These are phyloP conservation scores for Gerosis bhagava DNA, from an alignment of 2,888 invertebrate genomes.

Conservation along the genomic window DNA sequence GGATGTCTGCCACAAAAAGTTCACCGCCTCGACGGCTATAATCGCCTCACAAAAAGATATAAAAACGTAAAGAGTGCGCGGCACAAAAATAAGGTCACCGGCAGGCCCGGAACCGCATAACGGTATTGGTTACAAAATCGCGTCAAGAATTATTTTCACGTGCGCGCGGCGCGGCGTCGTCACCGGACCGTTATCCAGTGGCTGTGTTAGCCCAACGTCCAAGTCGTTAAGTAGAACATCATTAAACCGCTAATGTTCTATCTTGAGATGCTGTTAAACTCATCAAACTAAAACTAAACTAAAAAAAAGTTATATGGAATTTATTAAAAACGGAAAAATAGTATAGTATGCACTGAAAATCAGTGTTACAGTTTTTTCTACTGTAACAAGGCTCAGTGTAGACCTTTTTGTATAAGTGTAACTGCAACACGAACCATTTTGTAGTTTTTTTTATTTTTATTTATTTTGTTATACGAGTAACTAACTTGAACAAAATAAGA, in stretches of 20 bases:
- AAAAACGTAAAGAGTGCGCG: constrained; percentile 72
- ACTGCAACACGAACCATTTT: too few relatives aligned
- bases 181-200: constrained; percentile 67
- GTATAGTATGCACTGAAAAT: too few relatives aligned
- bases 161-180: constrained; percentile 59
- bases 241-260: constrained; percentile 39
- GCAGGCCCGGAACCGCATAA: constrained; percentile 77
- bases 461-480: too few relatives aligned
- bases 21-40: constrained; percentile 6
- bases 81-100: constrained; percentile 75
- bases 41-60: constrained; percentile 56
- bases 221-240: constrained; percentile 60
- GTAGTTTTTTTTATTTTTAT: too few relatives aligned
- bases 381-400: too few relatives aligned
- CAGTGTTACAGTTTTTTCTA: too few relatives aligned
- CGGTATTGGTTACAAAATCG: constrained; percentile 80
- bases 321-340: too few relatives aligned
- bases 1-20: constrained; percentile 19
- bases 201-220: constrained; percentile 49
- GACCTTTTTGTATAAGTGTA: too few relatives aligned
- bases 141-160: constrained; percentile 81
- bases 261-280: too few relatives aligned
- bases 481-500: too few relatives aligned
- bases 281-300: too few relatives aligned
- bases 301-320: too few relatives aligned